Conservation (phyloP, 2,888 invertebrate genomes). For the Meta bourneti region DNA sequence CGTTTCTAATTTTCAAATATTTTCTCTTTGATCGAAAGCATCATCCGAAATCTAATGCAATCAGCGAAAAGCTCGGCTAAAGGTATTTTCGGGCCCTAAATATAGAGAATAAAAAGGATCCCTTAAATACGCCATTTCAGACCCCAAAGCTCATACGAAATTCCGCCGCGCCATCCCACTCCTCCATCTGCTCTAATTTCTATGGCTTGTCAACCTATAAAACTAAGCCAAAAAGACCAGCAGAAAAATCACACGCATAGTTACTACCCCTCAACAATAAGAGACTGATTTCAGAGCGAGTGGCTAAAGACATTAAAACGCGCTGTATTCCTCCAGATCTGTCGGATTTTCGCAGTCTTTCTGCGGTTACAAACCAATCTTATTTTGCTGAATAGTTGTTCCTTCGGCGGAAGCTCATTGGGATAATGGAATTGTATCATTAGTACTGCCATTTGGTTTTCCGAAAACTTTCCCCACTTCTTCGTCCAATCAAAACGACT, state of each 20-base stretch:
- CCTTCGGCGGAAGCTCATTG: constrained; percentile 59
- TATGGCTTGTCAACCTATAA: not conserved
- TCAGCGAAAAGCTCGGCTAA: not conserved
- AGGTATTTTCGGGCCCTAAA: not conserved
- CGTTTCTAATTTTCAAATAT: no score
- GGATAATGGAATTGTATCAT: constrained; percentile 74
- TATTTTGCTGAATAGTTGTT: constrained; percentile 70
- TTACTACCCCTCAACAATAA: not conserved
- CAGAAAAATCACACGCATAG: not conserved
- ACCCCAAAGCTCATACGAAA: not conserved
- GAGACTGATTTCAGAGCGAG: not conserved
- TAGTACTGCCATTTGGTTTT: constrained; percentile 70
- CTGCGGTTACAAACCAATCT: constrained; percentile 6
- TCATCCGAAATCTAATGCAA: not conserved
- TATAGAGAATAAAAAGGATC: not conserved
- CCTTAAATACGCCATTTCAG: not conserved
- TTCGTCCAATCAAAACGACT: constrained; percentile 23
- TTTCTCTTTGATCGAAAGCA: no score
- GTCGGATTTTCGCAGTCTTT: not conserved
- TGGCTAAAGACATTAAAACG: not conserved
- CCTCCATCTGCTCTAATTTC: not conserved
- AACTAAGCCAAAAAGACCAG: not conserved
- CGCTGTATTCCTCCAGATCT: not conserved
- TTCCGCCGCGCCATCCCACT: not conserved
- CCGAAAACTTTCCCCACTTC: constrained; percentile 57